Evolutionary conservation across 2,113 vertebrate genomes (phyloP).

Genomic region (Circaetus cinerascens): DNA sequence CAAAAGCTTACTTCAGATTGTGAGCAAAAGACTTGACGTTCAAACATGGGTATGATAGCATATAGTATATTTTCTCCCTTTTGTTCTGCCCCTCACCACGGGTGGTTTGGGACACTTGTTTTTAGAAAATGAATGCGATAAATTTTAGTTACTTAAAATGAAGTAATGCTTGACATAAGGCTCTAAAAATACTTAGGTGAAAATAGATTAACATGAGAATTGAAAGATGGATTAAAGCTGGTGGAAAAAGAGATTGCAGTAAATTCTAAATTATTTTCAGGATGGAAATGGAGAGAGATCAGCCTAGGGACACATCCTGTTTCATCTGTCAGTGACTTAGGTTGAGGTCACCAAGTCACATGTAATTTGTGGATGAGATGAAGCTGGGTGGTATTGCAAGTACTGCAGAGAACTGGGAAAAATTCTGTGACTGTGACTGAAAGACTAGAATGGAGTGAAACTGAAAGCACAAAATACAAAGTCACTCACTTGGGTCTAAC

Average conservation of each 20-base stretch:
- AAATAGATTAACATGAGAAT: neutral
- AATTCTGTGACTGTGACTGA: neutral
- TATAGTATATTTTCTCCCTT: neutral
- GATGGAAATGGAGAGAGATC: neutral
- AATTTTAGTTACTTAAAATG: neutral
- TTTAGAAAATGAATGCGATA: neutral
- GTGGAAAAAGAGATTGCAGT: neutral
- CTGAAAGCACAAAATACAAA: neutral
- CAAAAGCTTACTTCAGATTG: neutral
- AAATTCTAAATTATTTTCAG: neutral
- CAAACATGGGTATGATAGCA: neutral
- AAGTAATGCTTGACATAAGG: neutral
- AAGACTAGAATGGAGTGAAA: neutral
- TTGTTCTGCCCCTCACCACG: rapidly evolving
- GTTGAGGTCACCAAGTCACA: neutral
- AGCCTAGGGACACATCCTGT: neutral
- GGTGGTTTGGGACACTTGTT: neutral
- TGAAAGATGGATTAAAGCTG: neutral
- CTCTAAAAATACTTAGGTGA: neutral
- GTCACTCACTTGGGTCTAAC: neutral
- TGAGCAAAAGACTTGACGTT: neutral
- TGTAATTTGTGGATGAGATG: neutral
- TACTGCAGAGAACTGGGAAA: neutral
- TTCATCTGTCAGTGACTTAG: neutral
- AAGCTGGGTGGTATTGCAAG: neutral